Evolutionary conservation across 2,888 invertebrate genomes (phyloP).

Genomic region (Polymixis lichenea): DNA sequence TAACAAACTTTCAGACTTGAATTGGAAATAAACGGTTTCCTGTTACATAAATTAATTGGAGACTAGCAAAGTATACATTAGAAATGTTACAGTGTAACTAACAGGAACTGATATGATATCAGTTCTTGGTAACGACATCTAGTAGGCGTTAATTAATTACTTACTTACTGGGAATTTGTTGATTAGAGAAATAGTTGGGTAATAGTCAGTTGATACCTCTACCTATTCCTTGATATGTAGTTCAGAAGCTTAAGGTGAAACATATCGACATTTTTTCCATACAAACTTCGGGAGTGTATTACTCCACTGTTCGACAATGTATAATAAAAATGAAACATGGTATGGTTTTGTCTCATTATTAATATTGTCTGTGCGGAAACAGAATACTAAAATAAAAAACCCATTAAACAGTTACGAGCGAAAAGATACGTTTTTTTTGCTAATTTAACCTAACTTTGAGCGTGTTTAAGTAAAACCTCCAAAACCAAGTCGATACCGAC

Average conservation of each 20-base stretch:
- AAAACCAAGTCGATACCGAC: no score
- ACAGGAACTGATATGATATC: constrained; percentile 64
- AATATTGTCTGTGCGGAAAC: no score
- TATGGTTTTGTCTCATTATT: no score
- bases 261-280: no score
- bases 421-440: no score
- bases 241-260: not conserved
- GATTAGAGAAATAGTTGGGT: constrained; percentile 2
- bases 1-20: constrained; percentile 5
- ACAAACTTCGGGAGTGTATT: no score
- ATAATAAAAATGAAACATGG: no score
- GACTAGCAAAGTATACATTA: constrained; percentile 32
- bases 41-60: constrained; percentile 23
- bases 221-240: not conserved
- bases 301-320: no score
- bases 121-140: constrained; percentile 36
- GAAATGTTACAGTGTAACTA: constrained; percentile 31
- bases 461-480: no score
- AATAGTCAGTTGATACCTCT: not conserved
- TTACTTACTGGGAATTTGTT: constrained; percentile 20
- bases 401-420: no score
- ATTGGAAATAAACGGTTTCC: constrained; percentile 24
- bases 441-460: no score
- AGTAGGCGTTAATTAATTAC: constrained; percentile 35
- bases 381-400: no score